Conservation (phyloP, 2,888 invertebrate species). For the Frankliniella intonsa region DNA sequence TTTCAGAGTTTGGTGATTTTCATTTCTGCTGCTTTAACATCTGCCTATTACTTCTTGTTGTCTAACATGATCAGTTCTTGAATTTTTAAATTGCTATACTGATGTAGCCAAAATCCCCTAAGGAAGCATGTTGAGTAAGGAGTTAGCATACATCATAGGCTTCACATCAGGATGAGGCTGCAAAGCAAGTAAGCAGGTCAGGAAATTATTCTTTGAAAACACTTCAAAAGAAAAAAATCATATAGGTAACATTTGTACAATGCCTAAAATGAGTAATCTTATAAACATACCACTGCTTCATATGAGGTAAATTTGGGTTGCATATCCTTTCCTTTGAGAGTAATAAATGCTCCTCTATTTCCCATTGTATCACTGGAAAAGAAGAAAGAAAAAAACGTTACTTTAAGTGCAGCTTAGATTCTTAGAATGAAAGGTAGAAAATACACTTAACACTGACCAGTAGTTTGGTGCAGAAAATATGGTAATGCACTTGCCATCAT, state of each 20-base stretch:
- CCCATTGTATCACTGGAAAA: slow-evolving; percentile 93
- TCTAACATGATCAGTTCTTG: not conserved
- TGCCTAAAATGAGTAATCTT: slow-evolving; percentile 30
- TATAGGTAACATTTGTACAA: slow-evolving; percentile 30
- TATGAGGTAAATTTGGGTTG: slow-evolving; percentile 87
- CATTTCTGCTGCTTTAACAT: not conserved
- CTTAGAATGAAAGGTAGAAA: not conserved
- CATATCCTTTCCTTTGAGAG: slow-evolving; percentile 85
- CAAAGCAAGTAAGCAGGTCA: slow-evolving; percentile 47
- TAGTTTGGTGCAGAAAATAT: slow-evolving; percentile 99
- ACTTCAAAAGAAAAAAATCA: slow-evolving; percentile 29
- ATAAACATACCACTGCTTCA: slow-evolving; percentile 81
- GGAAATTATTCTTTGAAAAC: slow-evolving; percentile 28
- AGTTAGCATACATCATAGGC: slow-evolving; percentile 95
- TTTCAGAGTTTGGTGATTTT: not conserved
- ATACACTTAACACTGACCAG: slow-evolving; percentile 59
- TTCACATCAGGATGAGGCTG: slow-evolving; percentile 95
- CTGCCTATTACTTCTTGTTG: not conserved
- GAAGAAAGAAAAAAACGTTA: slow-evolving; percentile 31
- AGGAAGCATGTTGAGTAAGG: slow-evolving; percentile 71
- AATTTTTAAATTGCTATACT: not conserved
- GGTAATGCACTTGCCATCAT: slow-evolving; percentile 94
- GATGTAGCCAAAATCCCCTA: slow-evolving; percentile 48
- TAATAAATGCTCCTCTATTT: slow-evolving; percentile 97
- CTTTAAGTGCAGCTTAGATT: slow-evolving; percentile 29